A percentile compares a stretch with the other conserved stretches of the same genome.
These are phyloP conservation scores for Eupelmus urozonus DNA, from an alignment of 2,888 invertebrate genomes.

Conservation along the genomic window DNA sequence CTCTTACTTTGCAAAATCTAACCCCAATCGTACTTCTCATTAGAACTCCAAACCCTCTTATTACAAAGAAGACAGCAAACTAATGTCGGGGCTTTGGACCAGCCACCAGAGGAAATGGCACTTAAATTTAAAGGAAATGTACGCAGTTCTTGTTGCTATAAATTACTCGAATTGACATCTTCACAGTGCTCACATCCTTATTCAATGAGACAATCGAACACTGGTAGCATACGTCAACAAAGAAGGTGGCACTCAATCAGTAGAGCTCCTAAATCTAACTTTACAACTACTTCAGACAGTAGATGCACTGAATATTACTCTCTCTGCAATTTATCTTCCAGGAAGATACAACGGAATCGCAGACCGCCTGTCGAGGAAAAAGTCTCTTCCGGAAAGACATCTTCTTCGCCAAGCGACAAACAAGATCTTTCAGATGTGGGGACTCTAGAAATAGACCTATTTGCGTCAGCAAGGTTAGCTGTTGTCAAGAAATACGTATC, in stretches of 20 bases:
- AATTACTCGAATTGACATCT: conserved; percentile 17
- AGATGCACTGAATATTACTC: conserved; percentile 51
- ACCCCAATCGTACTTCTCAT: not conserved
- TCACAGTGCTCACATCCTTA: conserved; percentile 42
- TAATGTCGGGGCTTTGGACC: conserved; percentile 16
- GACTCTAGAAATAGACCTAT: conserved; percentile 60
- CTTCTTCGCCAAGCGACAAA: conserved; percentile 47
- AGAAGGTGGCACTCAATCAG: conserved; percentile 55
- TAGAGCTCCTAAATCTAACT: conserved; percentile 50
- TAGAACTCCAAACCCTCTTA: not conserved
- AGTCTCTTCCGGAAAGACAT: conserved; percentile 57
- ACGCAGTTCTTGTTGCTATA: conserved; percentile 52
- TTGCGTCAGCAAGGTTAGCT: conserved; percentile 55
- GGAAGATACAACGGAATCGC: conserved; percentile 67
- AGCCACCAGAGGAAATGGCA: conserved; percentile 44
- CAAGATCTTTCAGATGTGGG: conserved; percentile 58
- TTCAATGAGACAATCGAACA: conserved; percentile 58
- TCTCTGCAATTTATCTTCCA: conserved; percentile 63
- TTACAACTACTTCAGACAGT: conserved; percentile 42
- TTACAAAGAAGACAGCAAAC: conserved; percentile 33
- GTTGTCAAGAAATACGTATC: conserved; percentile 55
- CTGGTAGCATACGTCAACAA: conserved; percentile 57
- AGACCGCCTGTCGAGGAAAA: conserved; percentile 63
- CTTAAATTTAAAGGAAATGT: conserved; percentile 57
- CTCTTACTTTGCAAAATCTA: not conserved